Conservation (phyloP, 30 jellyfish, hydroid and myxozoan species). For the Euphysa ruthae region DNA sequence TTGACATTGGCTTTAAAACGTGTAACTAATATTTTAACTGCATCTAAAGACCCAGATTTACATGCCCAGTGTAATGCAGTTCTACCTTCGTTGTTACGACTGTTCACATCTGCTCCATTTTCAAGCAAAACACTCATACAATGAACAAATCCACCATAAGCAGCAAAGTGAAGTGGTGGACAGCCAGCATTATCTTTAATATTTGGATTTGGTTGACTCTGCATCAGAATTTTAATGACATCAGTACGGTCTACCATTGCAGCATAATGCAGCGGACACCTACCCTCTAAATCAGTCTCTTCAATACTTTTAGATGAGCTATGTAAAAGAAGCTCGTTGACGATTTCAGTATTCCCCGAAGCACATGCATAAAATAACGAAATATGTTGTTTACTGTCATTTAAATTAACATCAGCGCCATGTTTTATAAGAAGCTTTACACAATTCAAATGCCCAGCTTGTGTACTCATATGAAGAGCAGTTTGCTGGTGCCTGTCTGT, state of each 20-base stretch:
- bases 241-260: conserved; percentile 92
- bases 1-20: conserved; percentile 65
- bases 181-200: conserved; percentile 86
- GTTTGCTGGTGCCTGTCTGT: conserved; percentile 47
- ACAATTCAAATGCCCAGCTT: conserved; percentile 82
- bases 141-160: conserved; percentile 90
- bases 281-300: conserved; percentile 70
- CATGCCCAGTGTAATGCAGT: conserved; percentile 98
- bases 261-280: conserved; percentile 83
- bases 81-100: conserved; percentile 68
- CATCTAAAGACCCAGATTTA: conserved; percentile 88
- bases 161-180: conserved; percentile 90
- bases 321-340: conserved; percentile 49
- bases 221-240: conserved; percentile 51
- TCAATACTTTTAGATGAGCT: conserved; percentile 16
- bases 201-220: conserved; percentile 48
- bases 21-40: conserved; percentile 69
- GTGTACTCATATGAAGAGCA: conserved; percentile 91
- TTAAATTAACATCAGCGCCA: conserved; percentile 68
- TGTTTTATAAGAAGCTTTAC: conserved; percentile 57
- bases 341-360: conserved; percentile 75
- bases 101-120: conserved; percentile 78
- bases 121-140: conserved; percentile 85
- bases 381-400: conserved; percentile 66
- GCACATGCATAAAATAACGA: conserved; percentile 91